Evolutionary conservation across 2,797 vertebrate species (phyloP).

Genomic region (Caiman crocodilus): DNA sequence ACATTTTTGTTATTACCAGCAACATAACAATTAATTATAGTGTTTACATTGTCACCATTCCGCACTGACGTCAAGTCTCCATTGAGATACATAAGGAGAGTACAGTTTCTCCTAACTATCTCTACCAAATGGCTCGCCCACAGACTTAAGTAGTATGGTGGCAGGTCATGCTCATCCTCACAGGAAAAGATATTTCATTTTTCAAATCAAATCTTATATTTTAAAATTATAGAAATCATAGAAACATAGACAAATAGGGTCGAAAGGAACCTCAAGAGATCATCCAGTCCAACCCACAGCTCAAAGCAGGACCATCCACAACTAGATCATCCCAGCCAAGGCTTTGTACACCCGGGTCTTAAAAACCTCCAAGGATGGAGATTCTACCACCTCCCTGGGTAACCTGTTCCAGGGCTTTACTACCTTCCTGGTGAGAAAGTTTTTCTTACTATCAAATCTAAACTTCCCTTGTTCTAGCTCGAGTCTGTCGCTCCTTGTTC

Average conservation of each 20-base stretch:
- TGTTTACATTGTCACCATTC: neutral
- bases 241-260: neutral
- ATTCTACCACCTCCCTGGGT: too few species aligned
- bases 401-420: too few species aligned
- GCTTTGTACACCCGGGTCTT: too few species aligned
- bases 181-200: neutral
- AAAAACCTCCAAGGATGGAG: too few species aligned
- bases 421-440: too few species aligned
- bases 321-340: too few species aligned
- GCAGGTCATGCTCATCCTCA: neutral
- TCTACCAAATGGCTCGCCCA: neutral
- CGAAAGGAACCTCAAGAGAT: too few species aligned
- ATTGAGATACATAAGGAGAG: neutral
- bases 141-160: neutral
- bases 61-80: accelerated
- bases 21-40: neutral
- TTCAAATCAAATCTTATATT: neutral
- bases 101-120: neutral
- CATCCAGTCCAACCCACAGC: too few species aligned
- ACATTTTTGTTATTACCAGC: neutral
- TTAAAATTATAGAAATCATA: neutral
- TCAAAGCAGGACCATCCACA: too few species aligned
- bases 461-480: too few species aligned
- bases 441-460: too few species aligned
- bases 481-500: too few species aligned